Evolutionary conservation across 2,113 vertebrate genomes (phyloP), one percentile per base, ranked within the genome.

Genomic region (Tor tambroides): DNA sequence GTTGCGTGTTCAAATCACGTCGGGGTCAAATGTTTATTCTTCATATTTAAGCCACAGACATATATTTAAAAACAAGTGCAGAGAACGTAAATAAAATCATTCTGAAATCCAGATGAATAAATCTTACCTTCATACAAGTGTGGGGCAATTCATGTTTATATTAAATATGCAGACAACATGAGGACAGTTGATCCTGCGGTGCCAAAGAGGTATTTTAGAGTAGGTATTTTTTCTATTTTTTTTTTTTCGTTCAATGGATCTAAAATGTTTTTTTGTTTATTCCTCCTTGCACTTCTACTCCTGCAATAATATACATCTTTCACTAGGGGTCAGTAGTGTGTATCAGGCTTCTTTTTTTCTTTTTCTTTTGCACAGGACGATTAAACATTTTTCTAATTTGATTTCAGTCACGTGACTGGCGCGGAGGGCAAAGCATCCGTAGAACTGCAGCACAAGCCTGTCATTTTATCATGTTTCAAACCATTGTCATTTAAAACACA

Each of bases 1-100:
- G 79, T 65, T 81, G 78, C 78, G 78, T 80, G 78, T 80, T 80
- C 54, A 80, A 80, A 80, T 80, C 78, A 80, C 78, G 78, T 81
- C 79, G 79, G 79, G 56, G 79, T 81, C 79, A 81, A 26, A 28
- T 1, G 0, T 65, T 81, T 43, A 28, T 17, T 38, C 30, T 41
- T 78, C 9, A 1, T 19, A 77, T 17, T 26, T 19, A 0, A 23
- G 0, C 4, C 0, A 35, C 4, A 23, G 1, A 23, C 0, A 72
- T 12, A 11, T n/a, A 41, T 72, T 72, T 41, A 72, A 2, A 38
- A 11, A 6, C 32, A 19, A 35, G 1, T 19, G 1, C 6, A 35
- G 28, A 71, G 2, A 71, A 21, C 30, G 1, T 21, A 10, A 9
- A 9, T 71, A 12, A 72, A 2, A 11, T 11, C 0, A 9, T 1